Evolutionary conservation across 64 coral and sea anemone genomes (phyloP), one percentile per base, ranked within the genome.

Genomic region (Hydrozoanthus tunicans): DNA sequence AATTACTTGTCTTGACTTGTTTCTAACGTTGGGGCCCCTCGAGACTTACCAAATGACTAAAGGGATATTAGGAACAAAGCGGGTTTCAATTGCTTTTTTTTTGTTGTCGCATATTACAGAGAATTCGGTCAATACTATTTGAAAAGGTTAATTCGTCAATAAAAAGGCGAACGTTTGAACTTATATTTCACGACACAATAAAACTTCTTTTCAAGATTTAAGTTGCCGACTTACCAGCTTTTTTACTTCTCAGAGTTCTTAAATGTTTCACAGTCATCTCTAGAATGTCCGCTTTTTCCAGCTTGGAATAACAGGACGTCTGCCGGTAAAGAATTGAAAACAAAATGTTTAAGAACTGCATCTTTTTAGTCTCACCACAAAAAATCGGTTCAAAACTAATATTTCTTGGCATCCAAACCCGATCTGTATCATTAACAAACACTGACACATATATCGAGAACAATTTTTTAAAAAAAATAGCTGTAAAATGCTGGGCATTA

Each of bases 281-380:
- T 23, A 96, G 81, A 86, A 96, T 96, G 74, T 96, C 94, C 3
- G 94, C 94, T 93, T 96, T 96, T 51, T 96, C 94, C 64, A 96
- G 53, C 76, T 96, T 96, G 54, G 94, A 96, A 20, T 96, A 96
- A 53, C 91, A 92, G 25, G 94, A 96, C 51, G 94, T 92, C 94
- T 96, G 86, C 51, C 90, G 60, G 32, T 58, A 70, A 58, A 78
- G 69, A 64, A 81, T 23, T 27, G n/a, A n/a, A 73, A 74, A 51
- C 55, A 61, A 82, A 65, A 51, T 14, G 59, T 52, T 26, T 62
- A 81, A 63, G 5, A 26, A 76, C 8, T 43, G 72, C 9, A 8
- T 11, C 32, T 43, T 43, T 0, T 43, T 43, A 43, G 32, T 43
- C 32, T 26, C 10, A 53, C 26, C 25, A 76, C 10, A 60, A 57